phyloP scores from a whole-genome alignment of 2,797 vertebrate species.

The Eospalax fontanierii region DNA sequence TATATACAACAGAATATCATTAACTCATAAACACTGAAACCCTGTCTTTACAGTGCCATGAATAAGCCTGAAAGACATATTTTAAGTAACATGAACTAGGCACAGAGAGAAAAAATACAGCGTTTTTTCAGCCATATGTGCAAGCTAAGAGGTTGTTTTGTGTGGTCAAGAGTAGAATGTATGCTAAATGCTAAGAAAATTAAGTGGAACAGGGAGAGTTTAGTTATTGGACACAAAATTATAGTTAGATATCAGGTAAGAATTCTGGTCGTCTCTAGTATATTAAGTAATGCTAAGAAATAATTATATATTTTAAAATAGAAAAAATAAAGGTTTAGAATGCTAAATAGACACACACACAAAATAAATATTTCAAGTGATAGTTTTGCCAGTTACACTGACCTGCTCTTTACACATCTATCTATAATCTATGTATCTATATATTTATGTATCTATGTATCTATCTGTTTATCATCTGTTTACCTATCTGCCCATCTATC shows the following conservation, averaged over 20 bases:
- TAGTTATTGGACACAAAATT: not conserved
- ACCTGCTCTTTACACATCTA: not conserved
- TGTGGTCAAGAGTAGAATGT: not conserved
- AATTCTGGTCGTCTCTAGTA: too few relatives aligned
- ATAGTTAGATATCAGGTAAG: not conserved
- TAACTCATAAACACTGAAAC: not conserved
- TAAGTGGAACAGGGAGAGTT: not conserved
- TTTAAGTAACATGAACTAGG: not conserved
- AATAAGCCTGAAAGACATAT: not conserved
- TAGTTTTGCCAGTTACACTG: not conserved
- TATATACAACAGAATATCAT: not conserved
- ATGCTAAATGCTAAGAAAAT: not conserved
- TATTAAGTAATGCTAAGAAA: too few relatives aligned
- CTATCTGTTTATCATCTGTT: too few relatives aligned
- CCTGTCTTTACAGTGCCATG: not conserved
- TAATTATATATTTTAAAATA: not conserved
- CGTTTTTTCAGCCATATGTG: not conserved
- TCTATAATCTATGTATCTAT: too few relatives aligned
- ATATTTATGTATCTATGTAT: not conserved
- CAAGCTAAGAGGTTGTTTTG: not conserved
- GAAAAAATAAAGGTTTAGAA: too few relatives aligned
- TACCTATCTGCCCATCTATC: not conserved
- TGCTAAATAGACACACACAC: too few relatives aligned
- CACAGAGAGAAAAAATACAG: not conserved
- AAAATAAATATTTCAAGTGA: not conserved